Evolutionary conservation across 2,797 vertebrate species (phyloP).

Genomic region (Chelon auratus): DNA sequence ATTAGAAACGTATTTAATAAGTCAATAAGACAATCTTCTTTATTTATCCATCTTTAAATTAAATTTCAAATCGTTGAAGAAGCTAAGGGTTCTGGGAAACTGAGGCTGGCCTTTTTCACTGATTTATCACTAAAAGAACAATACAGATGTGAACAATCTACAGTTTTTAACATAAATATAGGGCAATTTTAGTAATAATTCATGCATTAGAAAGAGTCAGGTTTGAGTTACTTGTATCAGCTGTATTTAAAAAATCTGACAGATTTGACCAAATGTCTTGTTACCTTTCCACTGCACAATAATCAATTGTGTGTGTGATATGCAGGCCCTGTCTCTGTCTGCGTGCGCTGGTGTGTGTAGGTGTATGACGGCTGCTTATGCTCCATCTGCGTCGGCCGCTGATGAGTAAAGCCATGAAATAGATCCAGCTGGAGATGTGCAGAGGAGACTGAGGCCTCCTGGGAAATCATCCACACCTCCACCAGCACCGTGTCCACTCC

Average conservation of each 20-base stretch:
- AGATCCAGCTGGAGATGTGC: constrained; percentile 87
- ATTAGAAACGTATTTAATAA: neutral
- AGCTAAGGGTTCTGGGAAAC: no score
- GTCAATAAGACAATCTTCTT: neutral
- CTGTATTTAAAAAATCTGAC: neutral
- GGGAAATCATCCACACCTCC: constrained; percentile 92
- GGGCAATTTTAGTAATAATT: no score
- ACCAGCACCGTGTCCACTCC: constrained; percentile 92
- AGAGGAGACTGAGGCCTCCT: constrained; percentile 88
- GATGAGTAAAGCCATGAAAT: constrained; percentile 85
- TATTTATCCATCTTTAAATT: no score
- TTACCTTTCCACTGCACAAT: neutral
- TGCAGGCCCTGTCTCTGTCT: neutral
- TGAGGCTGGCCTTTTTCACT: no score
- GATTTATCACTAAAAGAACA: no score
- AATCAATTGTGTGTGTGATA: constrained; percentile 30
- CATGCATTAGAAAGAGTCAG: no score
- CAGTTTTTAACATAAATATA: no score
- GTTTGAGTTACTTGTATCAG: no score
- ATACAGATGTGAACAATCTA: no score
- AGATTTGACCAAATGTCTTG: constrained; percentile 2
- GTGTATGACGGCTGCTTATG: constrained; percentile 68
- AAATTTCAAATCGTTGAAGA: no score
- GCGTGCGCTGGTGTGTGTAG: constrained; percentile 67
- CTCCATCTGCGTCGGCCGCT: constrained; percentile 77